Evolutionary conservation across 2,888 invertebrate species (phyloP).

Genomic region (Lathronympha strigana): DNA sequence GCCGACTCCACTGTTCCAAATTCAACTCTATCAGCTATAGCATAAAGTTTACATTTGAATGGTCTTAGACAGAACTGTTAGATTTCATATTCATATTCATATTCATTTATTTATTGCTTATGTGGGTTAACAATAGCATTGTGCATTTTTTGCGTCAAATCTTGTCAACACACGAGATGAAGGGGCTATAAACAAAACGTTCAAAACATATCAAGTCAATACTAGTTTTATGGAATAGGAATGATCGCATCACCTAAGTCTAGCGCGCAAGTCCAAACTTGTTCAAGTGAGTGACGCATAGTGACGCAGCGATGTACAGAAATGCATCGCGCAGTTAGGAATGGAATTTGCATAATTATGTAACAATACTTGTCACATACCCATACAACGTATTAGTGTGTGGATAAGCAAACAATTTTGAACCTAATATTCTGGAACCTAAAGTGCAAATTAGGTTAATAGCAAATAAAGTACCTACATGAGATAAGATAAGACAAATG

Average conservation of each 20-base stretch:
- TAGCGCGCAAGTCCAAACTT: constrained; percentile 32
- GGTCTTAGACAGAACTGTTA: neutral
- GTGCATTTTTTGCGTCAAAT: constrained; percentile 13
- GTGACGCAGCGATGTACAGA: constrained; percentile 30
- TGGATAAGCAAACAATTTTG: neutral
- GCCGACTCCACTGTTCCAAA: neutral
- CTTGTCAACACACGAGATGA: constrained; percentile 17
- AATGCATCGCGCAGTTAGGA: constrained; percentile 23
- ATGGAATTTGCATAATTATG: constrained; percentile 18
- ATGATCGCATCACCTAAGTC: constrained; percentile 31
- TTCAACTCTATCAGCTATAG: neutral
- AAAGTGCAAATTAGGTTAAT: neutral
- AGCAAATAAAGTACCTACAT: neutral
- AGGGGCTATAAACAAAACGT: constrained; percentile 20
- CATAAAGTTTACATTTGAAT: constrained; percentile 23
- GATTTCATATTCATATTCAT: too few relatives aligned
- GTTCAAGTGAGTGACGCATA: constrained; percentile 11
- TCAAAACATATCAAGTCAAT: constrained; percentile 17
- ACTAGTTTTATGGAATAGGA: constrained; percentile 14
- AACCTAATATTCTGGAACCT: neutral
- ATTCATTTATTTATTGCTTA: too few relatives aligned
- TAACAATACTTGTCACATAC: constrained; percentile 3
- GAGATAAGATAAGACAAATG: neutral
- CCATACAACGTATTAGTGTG: neutral
- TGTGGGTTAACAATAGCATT: neutral